phyloP scores from a whole-genome alignment of 2,113 vertebrate species.

The Chlamydotis undulata region DNA sequence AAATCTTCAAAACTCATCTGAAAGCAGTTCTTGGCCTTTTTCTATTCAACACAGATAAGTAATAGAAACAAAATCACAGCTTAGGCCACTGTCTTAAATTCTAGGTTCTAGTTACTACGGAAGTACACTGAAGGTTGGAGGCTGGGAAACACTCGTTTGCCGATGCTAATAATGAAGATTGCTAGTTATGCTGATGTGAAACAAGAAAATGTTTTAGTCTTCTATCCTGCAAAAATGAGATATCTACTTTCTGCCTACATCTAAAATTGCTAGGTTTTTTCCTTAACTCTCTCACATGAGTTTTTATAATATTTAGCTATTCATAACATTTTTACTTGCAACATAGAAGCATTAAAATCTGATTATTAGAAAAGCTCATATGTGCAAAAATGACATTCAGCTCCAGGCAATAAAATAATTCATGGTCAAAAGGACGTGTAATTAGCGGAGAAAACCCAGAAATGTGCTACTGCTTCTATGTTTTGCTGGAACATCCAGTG shows the following conservation, averaged over 20 bases:
- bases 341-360: neutral
- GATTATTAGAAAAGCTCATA: neutral
- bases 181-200: neutral
- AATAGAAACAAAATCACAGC: neutral
- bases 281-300: neutral
- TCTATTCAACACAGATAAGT: neutral
- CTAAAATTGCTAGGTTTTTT: neutral
- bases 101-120: neutral
- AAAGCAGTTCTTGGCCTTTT: neutral
- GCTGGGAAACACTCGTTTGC: neutral
- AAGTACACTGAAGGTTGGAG: neutral
- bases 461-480: neutral
- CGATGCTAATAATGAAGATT: neutral
- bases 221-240: no score
- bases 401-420: neutral
- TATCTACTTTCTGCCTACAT: neutral
- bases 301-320: neutral
- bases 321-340: neutral
- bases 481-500: neutral
- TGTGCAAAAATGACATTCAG: neutral
- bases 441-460: neutral
- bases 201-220: neutral
- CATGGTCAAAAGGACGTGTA: neutral
- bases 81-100: neutral
- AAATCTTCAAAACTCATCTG: neutral